Conservation (phyloP, 2,888 invertebrate genomes). For the Neria commutata region DNA sequence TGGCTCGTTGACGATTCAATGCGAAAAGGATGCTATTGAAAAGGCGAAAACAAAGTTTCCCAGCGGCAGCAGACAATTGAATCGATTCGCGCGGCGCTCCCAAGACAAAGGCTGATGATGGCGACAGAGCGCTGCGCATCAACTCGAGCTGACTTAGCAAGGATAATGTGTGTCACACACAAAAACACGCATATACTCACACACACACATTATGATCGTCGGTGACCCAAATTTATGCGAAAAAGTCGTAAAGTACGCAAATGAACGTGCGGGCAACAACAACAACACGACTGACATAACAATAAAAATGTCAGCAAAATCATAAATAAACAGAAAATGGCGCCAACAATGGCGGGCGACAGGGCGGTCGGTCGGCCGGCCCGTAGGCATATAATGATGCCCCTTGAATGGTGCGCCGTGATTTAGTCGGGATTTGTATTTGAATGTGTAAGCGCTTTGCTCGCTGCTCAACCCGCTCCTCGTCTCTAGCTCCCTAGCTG, state of each 20-base stretch:
- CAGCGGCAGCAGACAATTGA: not conserved
- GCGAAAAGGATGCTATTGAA: not conserved
- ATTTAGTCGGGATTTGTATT: no score
- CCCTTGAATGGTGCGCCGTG: not conserved
- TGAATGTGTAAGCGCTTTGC: not conserved
- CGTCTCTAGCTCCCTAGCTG: not conserved
- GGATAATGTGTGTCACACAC: not conserved
- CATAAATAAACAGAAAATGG: conserved; percentile 48
- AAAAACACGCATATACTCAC: no score
- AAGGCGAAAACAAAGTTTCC: not conserved
- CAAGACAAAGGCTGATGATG: not conserved
- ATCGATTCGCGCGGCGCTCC: not conserved
- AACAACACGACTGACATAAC: not conserved
- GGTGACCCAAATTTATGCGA: not conserved
- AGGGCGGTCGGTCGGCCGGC: not conserved
- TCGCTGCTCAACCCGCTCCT: not conserved
- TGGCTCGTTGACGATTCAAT: not conserved
- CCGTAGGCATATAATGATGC: not conserved
- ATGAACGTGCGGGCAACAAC: not conserved
- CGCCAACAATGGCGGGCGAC: conserved; percentile 45
- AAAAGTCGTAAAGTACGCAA: not conserved
- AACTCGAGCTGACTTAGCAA: not conserved
- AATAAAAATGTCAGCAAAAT: conserved; percentile 10
- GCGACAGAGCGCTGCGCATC: not conserved
- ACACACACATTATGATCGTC: no score